Percentiles rank a stretch among this genome's conserved stretches.
Conservation (phyloP, 2,113 vertebrate species). For the Toxotes jaculatrix region DNA sequence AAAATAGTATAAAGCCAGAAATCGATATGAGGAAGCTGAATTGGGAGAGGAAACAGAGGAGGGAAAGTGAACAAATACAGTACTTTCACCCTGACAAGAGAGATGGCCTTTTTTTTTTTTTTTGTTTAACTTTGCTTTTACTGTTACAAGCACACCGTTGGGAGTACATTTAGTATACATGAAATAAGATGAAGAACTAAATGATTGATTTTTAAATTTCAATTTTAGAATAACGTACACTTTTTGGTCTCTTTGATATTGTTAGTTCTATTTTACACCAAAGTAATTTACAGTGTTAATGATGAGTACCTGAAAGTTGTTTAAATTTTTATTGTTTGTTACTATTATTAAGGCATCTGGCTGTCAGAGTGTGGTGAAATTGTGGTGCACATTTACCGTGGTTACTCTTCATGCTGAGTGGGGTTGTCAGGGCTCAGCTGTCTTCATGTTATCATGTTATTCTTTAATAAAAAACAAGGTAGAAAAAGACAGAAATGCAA, state of each 20-base stretch:
- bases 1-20: conserved; percentile 50
- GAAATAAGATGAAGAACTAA: not conserved
- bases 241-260: not conserved
- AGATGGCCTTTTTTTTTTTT: conserved; percentile 15
- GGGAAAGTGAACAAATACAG: conserved; percentile 29
- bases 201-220: not conserved
- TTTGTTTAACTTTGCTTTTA: not conserved
- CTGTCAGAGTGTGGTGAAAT: not conserved
- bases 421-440: not conserved
- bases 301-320: not conserved
- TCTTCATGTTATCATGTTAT: not conserved
- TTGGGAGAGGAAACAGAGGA: conserved; percentile 13
- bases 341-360: not conserved
- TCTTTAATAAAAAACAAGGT: not conserved
- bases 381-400: no score
- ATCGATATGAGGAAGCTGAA: conserved; percentile 57
- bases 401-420: no score
- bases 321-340: not conserved
- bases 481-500: not conserved
- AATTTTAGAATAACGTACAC: no score
- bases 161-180: not conserved
- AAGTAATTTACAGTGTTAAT: not conserved
- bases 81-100: conserved; percentile 34
- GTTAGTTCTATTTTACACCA: not conserved
- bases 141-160: not conserved